Base-by-base conservation (phyloP, 2,888 invertebrate species). In the Cataglyphis albicans region DNA sequence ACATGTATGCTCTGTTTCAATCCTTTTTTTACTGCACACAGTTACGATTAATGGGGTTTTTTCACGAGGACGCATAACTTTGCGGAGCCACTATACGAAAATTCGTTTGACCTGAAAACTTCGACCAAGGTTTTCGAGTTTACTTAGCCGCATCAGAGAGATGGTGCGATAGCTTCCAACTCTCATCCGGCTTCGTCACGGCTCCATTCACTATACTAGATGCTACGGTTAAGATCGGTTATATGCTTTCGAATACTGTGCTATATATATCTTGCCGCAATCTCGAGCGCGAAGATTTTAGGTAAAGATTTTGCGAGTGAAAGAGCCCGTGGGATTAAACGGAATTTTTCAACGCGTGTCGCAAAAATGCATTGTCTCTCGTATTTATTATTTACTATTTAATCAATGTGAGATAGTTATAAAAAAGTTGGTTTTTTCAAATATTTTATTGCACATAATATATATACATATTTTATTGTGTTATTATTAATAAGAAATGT, bases 11-110 rank as follows among this genome's bases (percentile, higher is more conserved):
- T 75, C 48, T 32, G 81, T 83, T 80, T 65, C 64, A 61, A 76
- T 86, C 59, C 70, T 65, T 72, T 6, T 21, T 57, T 82, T 63
- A 61, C 75, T 57, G 48, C 76, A 41, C 83, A 44, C 38, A n/a
- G 18, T 18, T 82, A 82, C 84, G 88, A 86, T 88, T 88, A 88
- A 88, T 88, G 87, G 84, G 85, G 80, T 85, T 85, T 82, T 83
- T 83, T 52, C 81, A 61, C 55, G 78, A 21, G 6, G 65, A 44
- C 38, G 64, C 81, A 52, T 32, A 80, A 57, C 64, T 67, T 61
- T 73, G 84, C 75, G 72, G 55, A 73, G 82, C 67, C 81, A 63
- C 67, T 59, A 55, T 65, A 59, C 72, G 57, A 75, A 52, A 63
- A 59, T 70, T 70, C 61, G 68, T 84, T 88, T 88, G 86, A 86